Percentiles rank a stretch among this genome's conserved stretches.
Evolutionary conservation across 2,113 vertebrate genomes (phyloP).

Genomic region (Eretmochelys imbricata): DNA sequence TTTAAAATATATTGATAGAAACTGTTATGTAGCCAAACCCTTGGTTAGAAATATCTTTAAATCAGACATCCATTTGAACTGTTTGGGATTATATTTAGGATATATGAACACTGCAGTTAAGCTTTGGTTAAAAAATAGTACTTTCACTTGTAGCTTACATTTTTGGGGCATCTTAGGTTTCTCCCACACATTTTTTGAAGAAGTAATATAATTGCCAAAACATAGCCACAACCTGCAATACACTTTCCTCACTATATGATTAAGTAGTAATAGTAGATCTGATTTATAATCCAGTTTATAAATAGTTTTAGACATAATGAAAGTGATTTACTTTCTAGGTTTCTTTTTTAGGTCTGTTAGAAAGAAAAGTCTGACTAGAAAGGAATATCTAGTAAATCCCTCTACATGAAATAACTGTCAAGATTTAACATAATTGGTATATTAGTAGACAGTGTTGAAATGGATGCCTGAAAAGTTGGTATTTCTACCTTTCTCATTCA

Average conservation of each 20-base stretch:
- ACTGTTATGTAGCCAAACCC: constrained; percentile 83
- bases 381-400: not conserved
- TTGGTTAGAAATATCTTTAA: constrained; percentile 96
- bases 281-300: not conserved
- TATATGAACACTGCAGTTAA: not conserved
- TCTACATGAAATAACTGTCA: not conserved
- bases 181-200: constrained; percentile 10
- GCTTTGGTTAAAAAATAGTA: not conserved
- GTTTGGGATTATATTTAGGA: fast-evolving
- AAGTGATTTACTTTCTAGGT: not conserved
- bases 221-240: not conserved
- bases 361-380: not conserved
- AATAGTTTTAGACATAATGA: not conserved
- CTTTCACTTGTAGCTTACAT: not conserved
- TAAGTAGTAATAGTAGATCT: not conserved
- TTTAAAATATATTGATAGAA: constrained; percentile 86
- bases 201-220: not conserved
- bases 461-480: constrained; percentile 98
- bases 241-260: not conserved
- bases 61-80: constrained; percentile 97
- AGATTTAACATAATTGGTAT: not conserved
- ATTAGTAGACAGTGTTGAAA: constrained; percentile 75
- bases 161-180: not conserved
- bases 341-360: not conserved
- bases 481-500: constrained; percentile 96